Evolutionary conservation across 1,140 invertebrate species (phyloP), one percentile per base, ranked within the genome.

Genomic region (Cataglyphis hispanica): DNA sequence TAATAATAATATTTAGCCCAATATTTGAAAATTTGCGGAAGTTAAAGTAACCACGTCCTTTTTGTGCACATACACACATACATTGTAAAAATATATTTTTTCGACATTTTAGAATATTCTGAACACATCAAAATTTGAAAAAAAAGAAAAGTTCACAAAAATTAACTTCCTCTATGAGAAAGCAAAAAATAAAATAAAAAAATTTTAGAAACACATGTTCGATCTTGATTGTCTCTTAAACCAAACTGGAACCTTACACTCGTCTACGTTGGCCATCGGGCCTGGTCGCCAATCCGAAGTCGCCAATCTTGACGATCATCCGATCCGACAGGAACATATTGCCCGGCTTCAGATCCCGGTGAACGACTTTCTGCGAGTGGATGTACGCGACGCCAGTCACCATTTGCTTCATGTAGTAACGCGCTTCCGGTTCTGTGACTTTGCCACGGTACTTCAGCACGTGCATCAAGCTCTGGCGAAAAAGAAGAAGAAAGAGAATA

Each of bases 301-400:
- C 97, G 40, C 97, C 97, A 86, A 98, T 96, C 94, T 98, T 98
- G 10, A 97, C 95, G 70, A 96, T 95, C 96, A 98, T 97, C 46
- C 96, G 95, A 75, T 97, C 96, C 87, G 97, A 97, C 16, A 98
- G 94, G 91, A 98, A 97, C 92, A 98, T 96, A 92, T 98, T 98
- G 25, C 97, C 97, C 0, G 97, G 95, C 91, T 98, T 98, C 37
- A 98, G 94, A 94, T 98, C 97, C 27, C 97, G 94, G 92, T 98
- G 97, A 58, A 98, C 97, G 19, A 98, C 96, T 85, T 96, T 96
- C 76, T 96, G 95, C 43, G 95, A 94, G 92, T 98, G 97, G 8
- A 98, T 95, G 92, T 97, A 97, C 74, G 95, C 94, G 43, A 97
- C 97, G 0, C 96, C 97, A 66, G 95, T 94, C 31, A 97, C 96